phyloP scores from a whole-genome alignment of 2,113 vertebrate species.

The Coreoperca whiteheadi region DNA sequence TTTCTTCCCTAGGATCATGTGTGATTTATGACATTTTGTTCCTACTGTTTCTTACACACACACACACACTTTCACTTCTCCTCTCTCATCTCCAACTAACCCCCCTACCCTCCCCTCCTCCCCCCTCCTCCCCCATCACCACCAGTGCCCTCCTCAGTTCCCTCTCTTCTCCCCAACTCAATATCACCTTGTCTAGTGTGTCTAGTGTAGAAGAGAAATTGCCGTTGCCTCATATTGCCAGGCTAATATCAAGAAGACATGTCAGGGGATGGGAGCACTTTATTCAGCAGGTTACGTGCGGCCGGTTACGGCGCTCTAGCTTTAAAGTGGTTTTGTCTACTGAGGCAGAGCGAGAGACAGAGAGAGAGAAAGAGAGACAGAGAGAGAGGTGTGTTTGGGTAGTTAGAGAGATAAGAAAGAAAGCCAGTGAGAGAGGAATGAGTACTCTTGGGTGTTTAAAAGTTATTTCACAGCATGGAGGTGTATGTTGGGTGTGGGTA shows the following conservation, averaged over 20 bases:
- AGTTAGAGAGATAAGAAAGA: constrained; percentile 18
- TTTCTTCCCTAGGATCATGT: constrained; percentile 71
- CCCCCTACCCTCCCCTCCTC: neutral
- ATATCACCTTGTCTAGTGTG: constrained; percentile 76
- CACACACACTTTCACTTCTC: constrained; percentile 58
- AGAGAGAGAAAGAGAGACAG: constrained; percentile 19
- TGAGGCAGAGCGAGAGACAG: constrained; percentile 46
- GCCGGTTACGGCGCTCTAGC: constrained; percentile 52
- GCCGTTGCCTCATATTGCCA: constrained; percentile 74
- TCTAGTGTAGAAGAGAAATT: constrained; percentile 77
- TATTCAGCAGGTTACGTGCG: constrained; percentile 73
- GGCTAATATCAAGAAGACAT: constrained; percentile 80
- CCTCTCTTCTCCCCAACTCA: constrained; percentile 76
- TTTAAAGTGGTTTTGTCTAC: constrained; percentile 73
- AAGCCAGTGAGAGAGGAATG: constrained; percentile 35
- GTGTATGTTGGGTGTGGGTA: constrained; percentile 23
- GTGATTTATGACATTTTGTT: constrained; percentile 83
- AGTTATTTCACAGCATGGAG: constrained; percentile 67
- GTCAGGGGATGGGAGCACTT: constrained; percentile 81
- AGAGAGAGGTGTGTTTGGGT: constrained; percentile 32
- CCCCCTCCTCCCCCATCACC: neutral
- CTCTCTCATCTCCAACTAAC: constrained; percentile 62
- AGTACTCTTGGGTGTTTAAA: constrained; percentile 56
- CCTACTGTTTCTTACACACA: constrained; percentile 63
- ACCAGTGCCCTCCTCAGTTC: constrained; percentile 70